These are phyloP conservation scores for Lordiphosa clarofinis DNA, from an alignment of 1,140 invertebrate genomes.

Conservation along the genomic window DNA sequence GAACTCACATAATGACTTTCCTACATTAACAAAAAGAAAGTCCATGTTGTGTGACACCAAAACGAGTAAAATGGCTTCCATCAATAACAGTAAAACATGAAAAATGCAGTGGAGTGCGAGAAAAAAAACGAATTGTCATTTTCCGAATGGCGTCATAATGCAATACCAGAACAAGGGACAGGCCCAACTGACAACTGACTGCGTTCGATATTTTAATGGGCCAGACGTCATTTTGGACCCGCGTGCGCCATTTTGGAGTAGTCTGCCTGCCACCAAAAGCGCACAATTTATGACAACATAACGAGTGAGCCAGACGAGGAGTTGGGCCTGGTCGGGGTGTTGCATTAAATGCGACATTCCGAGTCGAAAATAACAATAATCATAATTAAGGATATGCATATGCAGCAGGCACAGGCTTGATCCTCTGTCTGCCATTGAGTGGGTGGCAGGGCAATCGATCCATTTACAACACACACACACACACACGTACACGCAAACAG, in stretches of 20 bases:
- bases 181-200: constrained; percentile 37
- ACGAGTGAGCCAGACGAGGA: constrained; percentile 62
- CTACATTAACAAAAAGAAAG: background rate
- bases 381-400: constrained; percentile 77
- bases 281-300: constrained; percentile 75
- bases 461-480: constrained; percentile 47
- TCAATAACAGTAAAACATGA: constrained; percentile 52
- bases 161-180: constrained; percentile 17
- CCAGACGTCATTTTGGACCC: constrained; percentile 66
- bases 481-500: constrained; percentile 13
- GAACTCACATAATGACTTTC: background rate
- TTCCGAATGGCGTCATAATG: constrained; percentile 63
- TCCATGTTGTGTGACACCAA: constrained; percentile 12
- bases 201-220: constrained; percentile 71
- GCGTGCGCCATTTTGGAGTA: constrained; percentile 37
- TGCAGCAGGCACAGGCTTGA: constrained; percentile 49
- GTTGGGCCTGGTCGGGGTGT: constrained; percentile 3
- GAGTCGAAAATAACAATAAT: constrained; percentile 76
- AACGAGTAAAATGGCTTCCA: constrained; percentile 55
- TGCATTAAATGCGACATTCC: constrained; percentile 72
- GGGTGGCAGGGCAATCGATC: constrained; percentile 52
- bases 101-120: constrained; percentile 21
- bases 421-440: constrained; percentile 38
- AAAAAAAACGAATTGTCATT: constrained; percentile 32
- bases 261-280: constrained; percentile 58